Base-by-base conservation (phyloP, 2,797 vertebrate genomes). In the Lerista edwardsae region DNA sequence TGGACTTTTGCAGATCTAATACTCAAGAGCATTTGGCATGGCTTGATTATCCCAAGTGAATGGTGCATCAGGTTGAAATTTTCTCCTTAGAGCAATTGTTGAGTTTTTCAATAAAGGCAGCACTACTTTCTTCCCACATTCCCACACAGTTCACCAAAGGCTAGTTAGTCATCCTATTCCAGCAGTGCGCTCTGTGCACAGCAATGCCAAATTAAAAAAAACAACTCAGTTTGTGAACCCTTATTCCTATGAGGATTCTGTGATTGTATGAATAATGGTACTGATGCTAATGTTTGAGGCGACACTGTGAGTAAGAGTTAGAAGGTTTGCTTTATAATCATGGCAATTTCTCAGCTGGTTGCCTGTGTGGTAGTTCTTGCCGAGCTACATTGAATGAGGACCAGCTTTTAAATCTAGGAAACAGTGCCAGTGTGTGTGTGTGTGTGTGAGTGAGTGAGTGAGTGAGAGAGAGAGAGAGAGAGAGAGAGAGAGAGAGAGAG, bases 321-420 rank as follows among this genome's bases (percentile, higher is more conserved):
- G 83, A 64, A 57, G 29, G 3, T 62, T 82, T 74, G 19, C 74
- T 59, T 55, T 84, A 79, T 79, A 80, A 0, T n/a, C 74, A 19
- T 11, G 73, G 8, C 57, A 83, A 79, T 64, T 91, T 91, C 84
- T 88, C 81, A 47, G 64, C 47, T 75, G 67, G 19, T 51, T 89
- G 61, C 41, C 23, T 82, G 85, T 84, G 68, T 36, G 74, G 83
- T 79, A 86, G n/a, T 84, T 44, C 6, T 73, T 12, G 31, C n/a
- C 17, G 47, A 69, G 36, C 47, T 79, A 19, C 87, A 81, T 41
- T 85, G 75, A 88, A 79, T 47, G 62, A 79, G 67, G 68, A 76
- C 91, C 78, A 93, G 77, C 85, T 89, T 93, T 93, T 90, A 77
- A 73, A 79, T 87, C 73, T 84, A 71, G 87, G 80, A 85, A 85